Base-by-base conservation (phyloP, 2,113 vertebrate species). In the Xiphophorus maculatus region DNA sequence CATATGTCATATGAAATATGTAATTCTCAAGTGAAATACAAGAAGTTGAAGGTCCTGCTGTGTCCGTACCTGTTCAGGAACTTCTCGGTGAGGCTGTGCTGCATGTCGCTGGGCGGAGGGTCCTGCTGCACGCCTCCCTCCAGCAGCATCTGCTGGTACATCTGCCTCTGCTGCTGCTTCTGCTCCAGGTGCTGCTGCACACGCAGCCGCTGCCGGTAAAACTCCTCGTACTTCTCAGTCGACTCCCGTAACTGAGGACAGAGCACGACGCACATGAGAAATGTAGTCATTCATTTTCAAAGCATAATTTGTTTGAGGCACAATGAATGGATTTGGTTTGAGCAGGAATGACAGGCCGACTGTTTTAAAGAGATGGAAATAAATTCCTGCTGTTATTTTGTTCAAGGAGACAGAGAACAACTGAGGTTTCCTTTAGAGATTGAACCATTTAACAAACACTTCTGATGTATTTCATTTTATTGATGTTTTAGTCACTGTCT, bases 121-220 rank as follows among this genome's bases (percentile, higher is more conserved):
- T 96, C 96, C 85, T 97, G 97, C 90, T 97, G 96, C 37, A 99
- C 98, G 3, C 98, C 98, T 76, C 98, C 98, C 92, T 99, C 98
- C 65, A 97, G 91, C 73, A 99, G 82, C 98, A 99, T 99, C 85
- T 98, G 97, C 84, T 99, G 98, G 87, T 99, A 99, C 74, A 99
- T 85, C 73, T 98, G 97, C 48, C 96, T 91, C 54, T 99, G 98
- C 40, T 99, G 97, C 82, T 99, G 96, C n/a, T 99, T 99, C 94
- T 98, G 97, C 80, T 99, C 98, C 30, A 99, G 92, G 87, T 99
- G 98, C 87, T 99, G 98, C 89, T 99, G 98, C 77, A 98, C 97
- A 5, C 97, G 97, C 3, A 99, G 85, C 1, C 97, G 96, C 84
- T 99, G 98, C 11, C 98, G 95, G 67, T 98, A 99, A 89, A 94